Evolutionary conservation across 1,140 invertebrate species (phyloP), one percentile per base, ranked within the genome.

Genomic region (Zaprionus kolodkinae): DNA sequence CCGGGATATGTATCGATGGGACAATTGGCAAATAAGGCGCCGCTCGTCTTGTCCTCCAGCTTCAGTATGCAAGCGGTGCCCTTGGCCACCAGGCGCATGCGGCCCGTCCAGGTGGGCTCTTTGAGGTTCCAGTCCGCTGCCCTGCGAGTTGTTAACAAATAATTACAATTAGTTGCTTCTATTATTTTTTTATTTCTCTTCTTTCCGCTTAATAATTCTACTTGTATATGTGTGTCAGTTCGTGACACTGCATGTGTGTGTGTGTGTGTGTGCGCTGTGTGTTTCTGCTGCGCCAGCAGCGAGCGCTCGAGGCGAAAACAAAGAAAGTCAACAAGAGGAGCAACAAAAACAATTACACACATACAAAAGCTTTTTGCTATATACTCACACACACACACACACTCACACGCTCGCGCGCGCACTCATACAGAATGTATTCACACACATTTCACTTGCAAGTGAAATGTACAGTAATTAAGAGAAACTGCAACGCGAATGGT

Each of bases 61-160:
- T 99, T 99, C 74, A 99, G 95, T 64, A 96, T 94, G 85, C 97
- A 95, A 69, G 96, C 95, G 82, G 97, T 96, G 40, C 96, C 97
- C 94, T 97, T 97, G 11, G 97, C 94, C 55, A 99, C 96, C 59
- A 99, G 93, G 76, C 97, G 94, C 95, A 99, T 96, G 74, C 98
- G 94, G 15, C 98, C 98, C 40, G 97, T 98, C 98, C 98, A 99
- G 87, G 98, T 96, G n/a, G 99, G 98, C 74, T 96, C 96, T 92
- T 98, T 96, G 36, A 99, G 94, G 93, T 98, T 99, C 99, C 99
- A 99, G 93, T 99, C 98, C 67, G 97, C 97, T 79, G 99, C 99
- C 94, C 98, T 99, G 92, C 72, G 64, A 61, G 63, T 72, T 72
- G 55, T 15, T 27, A 52, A 61, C 13, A 33, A 72, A 43, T 40